Conservation (phyloP, 2,797 vertebrate genomes). For the Anniella stebbinsi region DNA sequence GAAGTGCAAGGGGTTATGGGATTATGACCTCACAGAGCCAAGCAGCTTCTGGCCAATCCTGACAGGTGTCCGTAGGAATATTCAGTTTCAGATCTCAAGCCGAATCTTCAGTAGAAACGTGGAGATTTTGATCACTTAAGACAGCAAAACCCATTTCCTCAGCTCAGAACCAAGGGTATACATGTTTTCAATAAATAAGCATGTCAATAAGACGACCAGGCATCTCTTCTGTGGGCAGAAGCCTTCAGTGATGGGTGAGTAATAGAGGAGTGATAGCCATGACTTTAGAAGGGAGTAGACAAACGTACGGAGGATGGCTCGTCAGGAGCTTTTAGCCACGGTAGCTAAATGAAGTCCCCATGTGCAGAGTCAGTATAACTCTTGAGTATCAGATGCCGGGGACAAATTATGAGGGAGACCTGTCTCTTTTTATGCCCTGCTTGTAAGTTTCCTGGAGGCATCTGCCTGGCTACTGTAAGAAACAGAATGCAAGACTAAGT, state of each 20-base stretch:
- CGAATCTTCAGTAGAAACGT: neutral
- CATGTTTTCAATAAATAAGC: neutral
- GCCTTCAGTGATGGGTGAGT: neutral
- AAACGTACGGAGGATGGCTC: neutral
- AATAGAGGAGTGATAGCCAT: no score
- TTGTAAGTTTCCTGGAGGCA: neutral
- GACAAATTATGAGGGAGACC: no score
- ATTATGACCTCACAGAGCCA: neutral
- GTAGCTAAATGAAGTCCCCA: neutral
- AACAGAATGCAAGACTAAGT: no score
- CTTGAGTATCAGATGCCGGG: neutral
- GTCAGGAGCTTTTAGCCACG: no score
- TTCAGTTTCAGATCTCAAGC: neutral
- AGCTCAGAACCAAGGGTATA: neutral
- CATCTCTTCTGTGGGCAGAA: neutral
- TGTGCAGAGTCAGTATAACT: neutral
- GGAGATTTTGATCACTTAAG: neutral
- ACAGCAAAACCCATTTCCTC: neutral
- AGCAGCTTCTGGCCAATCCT: neutral
- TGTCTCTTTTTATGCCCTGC: neutral
- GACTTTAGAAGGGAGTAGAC: neutral
- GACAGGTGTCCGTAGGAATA: neutral
- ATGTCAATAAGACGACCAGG: neutral
- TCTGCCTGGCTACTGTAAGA: neutral
- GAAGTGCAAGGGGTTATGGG: neutral